Evolutionary conservation across 2,888 invertebrate species (phyloP).

Genomic region (Cerastoderma edule): DNA sequence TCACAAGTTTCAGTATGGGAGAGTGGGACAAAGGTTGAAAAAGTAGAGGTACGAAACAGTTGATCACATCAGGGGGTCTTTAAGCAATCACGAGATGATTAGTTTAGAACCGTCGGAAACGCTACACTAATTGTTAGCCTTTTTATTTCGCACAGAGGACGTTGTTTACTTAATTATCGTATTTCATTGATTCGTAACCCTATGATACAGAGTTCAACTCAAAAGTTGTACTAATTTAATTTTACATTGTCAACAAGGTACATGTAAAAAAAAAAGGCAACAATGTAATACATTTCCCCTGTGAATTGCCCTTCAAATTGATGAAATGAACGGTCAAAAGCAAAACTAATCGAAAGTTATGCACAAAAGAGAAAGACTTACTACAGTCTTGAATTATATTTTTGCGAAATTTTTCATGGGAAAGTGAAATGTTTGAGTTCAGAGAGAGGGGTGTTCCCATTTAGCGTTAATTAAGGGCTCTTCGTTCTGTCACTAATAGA

Average conservation of each 20-base stretch:
- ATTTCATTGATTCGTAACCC: conserved; percentile 57
- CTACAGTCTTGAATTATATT: no score
- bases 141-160: conserved; percentile 43
- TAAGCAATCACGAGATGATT: conserved; percentile 56
- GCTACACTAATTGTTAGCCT: conserved; percentile 46
- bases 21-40: no score
- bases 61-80: conserved; percentile 43
- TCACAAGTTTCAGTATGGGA: no score
- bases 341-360: no score
- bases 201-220: conserved; percentile 36
- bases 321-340: no score
- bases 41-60: conserved; percentile 44
- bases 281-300: no score
- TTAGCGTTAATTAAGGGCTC: no score
- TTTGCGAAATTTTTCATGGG: conserved; percentile 18
- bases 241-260: conserved; percentile 47
- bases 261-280: no score
- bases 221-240: conserved; percentile 43
- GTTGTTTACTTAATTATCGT: conserved; percentile 63
- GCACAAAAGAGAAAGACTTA: no score
- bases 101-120: conserved; percentile 54
- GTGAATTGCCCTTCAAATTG: no score
- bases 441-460: no score
- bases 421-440: conserved; percentile 15
- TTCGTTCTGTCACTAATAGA: no score